Conservation (phyloP, 1,140 invertebrate genomes). For the Drosophila auraria region DNA sequence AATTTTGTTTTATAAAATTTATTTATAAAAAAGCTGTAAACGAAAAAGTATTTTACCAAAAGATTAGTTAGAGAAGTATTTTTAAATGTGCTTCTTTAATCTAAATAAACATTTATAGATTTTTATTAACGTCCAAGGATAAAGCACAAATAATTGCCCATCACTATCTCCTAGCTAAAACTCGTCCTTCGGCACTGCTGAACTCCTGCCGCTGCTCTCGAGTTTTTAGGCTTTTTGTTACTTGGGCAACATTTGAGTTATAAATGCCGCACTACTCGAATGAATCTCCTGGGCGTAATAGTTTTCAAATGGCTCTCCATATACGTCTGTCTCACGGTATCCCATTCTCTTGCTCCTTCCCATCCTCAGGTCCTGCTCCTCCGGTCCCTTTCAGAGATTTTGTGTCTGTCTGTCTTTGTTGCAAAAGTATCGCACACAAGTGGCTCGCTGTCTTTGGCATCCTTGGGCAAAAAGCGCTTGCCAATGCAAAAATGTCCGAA, state of each 20-base stretch:
- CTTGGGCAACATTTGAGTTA: slow-evolving; percentile 72
- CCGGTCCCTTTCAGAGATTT: slow-evolving; percentile 5
- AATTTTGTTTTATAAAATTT: too few species aligned
- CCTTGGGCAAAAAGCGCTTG: slow-evolving; percentile 40
- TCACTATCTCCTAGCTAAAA: slow-evolving; percentile 39
- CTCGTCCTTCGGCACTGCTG: slow-evolving; percentile 36
- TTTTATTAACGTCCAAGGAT: not conserved
- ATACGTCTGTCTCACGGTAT: slow-evolving; percentile 52
- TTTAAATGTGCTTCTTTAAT: not conserved
- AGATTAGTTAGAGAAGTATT: not conserved
- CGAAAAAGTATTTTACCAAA: not conserved
- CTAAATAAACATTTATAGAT: not conserved
- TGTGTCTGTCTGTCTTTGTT: slow-evolving; percentile 43
- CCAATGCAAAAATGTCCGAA: slow-evolving; percentile 55
- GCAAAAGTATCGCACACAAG: slow-evolving; percentile 65
- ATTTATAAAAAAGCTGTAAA: not conserved
- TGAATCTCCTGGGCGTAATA: slow-evolving; percentile 81
- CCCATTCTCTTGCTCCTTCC: slow-evolving; percentile 6
- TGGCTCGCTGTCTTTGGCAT: slow-evolving; percentile 23
- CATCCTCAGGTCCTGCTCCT: not conserved
- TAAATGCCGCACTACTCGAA: slow-evolving; percentile 82
- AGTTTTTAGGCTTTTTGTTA: slow-evolving; percentile 53
- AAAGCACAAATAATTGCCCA: slow-evolving; percentile 33
- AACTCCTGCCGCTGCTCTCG: slow-evolving; percentile 18
- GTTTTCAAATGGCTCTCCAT: slow-evolving; percentile 77